Base-by-base conservation (phyloP, 2,797 vertebrate genomes). In the Micromesistius poutassou region DNA sequence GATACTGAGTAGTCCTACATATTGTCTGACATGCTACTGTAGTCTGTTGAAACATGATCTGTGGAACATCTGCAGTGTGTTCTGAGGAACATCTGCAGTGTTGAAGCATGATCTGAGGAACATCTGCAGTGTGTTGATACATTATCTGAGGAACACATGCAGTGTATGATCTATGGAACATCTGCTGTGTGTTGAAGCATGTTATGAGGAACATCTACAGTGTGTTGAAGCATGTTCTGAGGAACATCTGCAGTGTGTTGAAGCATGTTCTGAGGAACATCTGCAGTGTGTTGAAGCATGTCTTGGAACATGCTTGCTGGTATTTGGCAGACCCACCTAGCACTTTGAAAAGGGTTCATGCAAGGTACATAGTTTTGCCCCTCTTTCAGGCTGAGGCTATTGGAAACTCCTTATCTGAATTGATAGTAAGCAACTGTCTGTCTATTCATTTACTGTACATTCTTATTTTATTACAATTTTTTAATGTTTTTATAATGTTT, bases 401-500 rank as follows among this genome's bases (percentile, higher is more conserved):
- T 55, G 84, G 84, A 82, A 66, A 66, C 12, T 71, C 73, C 46
- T 50, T 72, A 82, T 85, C 77, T 77, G 76, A 72, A 77, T 77
- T 30, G n/a, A n/a, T 55, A 62, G 28, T 30, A 62, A 33, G 28
- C 46, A 30, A 55, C 76, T 71, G 72, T 83, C 76, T 55, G 68
- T 84, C 73, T 42, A 75, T 78, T 68, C 75, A n/a, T 85, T 84
- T 86, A 40, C 76, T 84, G 76, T 86, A 76, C 89, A 83, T 86
- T 71, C 77, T 82, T 77, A 71, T 76, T 79, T 81, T 84, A 80
- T 83, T 84, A 84, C 68, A 36, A 78, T 87, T 84, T 80, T 76
- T 83, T 86, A 74, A 77, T 77, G 81, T 90, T 89, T 89, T 92
- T 90, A 86, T 92, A 87, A 89, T 83, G 87, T 90, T 72, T 82